Evolutionary conservation across 1,140 invertebrate genomes (phyloP).

Genomic region (Drosophila melanica): DNA sequence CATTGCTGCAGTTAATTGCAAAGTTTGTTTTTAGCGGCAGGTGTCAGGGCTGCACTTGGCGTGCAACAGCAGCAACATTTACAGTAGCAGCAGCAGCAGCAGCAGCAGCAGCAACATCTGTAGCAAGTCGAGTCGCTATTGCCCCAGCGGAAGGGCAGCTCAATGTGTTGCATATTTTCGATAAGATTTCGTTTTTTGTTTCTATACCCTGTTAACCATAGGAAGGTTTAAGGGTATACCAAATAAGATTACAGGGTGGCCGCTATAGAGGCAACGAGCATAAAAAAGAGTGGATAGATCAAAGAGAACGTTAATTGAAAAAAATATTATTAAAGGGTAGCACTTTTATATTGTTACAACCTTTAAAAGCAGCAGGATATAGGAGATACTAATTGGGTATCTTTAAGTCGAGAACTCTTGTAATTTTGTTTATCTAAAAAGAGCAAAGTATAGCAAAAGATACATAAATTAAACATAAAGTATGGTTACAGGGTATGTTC

Average conservation of each 20-base stretch:
- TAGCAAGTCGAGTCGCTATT: constrained; percentile 7
- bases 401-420: too few relatives aligned
- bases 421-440: too few relatives aligned
- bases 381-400: too few relatives aligned
- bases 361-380: too few relatives aligned
- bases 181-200: constrained; percentile 40
- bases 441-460: too few relatives aligned
- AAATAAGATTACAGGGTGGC: neutral
- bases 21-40: constrained; percentile 46
- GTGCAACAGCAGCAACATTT: constrained; percentile 6
- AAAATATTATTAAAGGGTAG: too few relatives aligned
- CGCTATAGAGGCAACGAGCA: too few relatives aligned
- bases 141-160: constrained; percentile 13
- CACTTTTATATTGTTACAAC: too few relatives aligned
- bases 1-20: constrained; percentile 63
- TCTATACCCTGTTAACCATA: neutral
- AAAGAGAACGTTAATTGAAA: too few relatives aligned
- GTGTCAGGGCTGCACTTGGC: constrained; percentile 53
- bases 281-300: too few relatives aligned
- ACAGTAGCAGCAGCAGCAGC: constrained; percentile 9
- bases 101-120: constrained; percentile 30
- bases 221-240: neutral
- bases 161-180: constrained; percentile 59
- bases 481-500: neutral
- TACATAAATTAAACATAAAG: too few relatives aligned